Percentiles rank a stretch among this genome's conserved stretches.
Conservation (phyloP, 2,888 invertebrate species). For the Caenorhabditis imperialis region DNA sequence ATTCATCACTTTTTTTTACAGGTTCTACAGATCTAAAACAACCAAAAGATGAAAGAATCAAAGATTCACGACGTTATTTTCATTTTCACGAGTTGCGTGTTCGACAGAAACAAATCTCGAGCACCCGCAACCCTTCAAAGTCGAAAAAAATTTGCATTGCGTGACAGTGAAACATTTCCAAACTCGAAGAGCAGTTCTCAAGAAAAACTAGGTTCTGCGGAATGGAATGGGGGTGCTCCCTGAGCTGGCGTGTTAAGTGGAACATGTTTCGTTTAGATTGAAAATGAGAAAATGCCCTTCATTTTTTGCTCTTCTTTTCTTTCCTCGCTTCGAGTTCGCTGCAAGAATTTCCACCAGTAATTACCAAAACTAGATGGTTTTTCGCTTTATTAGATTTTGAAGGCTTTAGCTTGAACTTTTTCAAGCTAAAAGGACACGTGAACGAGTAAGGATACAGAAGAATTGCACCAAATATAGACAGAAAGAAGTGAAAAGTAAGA, state of each 20-base stretch:
- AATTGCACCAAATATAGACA: constrained; percentile 15
- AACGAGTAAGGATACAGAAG: not conserved
- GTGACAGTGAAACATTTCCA: constrained; percentile 45
- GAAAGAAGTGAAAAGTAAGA: constrained; percentile 1
- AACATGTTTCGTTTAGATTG: constrained; percentile 49
- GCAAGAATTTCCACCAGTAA: too few relatives aligned
- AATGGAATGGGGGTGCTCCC: constrained; percentile 22
- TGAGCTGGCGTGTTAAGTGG: constrained; percentile 22
- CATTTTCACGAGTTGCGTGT: too few relatives aligned
- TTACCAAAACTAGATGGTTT: too few relatives aligned
- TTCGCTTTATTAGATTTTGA: too few relatives aligned
- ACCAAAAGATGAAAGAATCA: too few relatives aligned
- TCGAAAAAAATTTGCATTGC: constrained; percentile 31
- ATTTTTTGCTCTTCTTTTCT: constrained; percentile 16
- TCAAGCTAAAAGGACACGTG: constrained; percentile 1
- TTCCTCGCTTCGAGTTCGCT: constrained; percentile 11
- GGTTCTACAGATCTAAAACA: too few relatives aligned
- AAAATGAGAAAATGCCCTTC: constrained; percentile 33
- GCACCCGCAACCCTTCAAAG: not conserved
- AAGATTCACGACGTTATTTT: too few relatives aligned
- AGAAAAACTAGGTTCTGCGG: not conserved
- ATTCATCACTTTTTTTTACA: too few relatives aligned
- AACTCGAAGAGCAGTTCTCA: constrained; percentile 19
- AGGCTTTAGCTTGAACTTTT: too few relatives aligned
- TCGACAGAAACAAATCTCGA: constrained; percentile 38